Evolutionary conservation across 2,888 invertebrate species (phyloP), one percentile per base, ranked within the genome.

Genomic region (Rhopalosiphum nymphaeae): DNA sequence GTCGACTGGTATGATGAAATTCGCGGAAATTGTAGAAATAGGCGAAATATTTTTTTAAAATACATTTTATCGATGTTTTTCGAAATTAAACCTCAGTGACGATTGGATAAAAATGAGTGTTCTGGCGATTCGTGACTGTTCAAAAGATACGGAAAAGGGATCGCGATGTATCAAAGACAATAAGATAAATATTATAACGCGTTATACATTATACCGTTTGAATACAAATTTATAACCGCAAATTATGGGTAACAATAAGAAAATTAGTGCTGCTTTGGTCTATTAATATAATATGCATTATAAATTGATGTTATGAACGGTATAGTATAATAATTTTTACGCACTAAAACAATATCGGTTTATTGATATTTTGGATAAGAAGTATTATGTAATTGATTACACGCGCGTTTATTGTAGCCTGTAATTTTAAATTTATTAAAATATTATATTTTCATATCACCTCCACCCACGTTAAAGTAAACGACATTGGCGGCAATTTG

Each of bases 11-110:
- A 36, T 36, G 5, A 9, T 36, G 78, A 36, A 21, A 36, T 36
- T 78, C 36, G 36, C 1, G n/a, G 0, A n/a, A 3, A 2, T 16
- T 5, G n/a, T n/a, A n/a, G n/a, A n/a, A n/a, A n/a, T 5, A 13
- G 29, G 13, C 36, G 36, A 78, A 36, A 21, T 25, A 78, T 36
- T 53, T 36, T 78, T 78, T 21, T 21, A 36, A 78, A 78, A 78
- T 9, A 36, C 0, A 9, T 21, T 36, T 78, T 0, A 78, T 78
- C 36, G 21, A 21, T 36, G 36, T 67, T 36, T 1, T 78, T 16
- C 21, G 16, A 61, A 11, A 29, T 67, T 16, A 16, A 36, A 36
- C n/a, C 5, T 78, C 67, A 67, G n/a, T n/a, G 16, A 16, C 7
- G 2, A 78, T 21, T 7, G 36, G 2, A 16, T 36, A 16, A 78